Conservation (phyloP, 1,140 invertebrate genomes). For the Drosophila pseudoobscura region DNA sequence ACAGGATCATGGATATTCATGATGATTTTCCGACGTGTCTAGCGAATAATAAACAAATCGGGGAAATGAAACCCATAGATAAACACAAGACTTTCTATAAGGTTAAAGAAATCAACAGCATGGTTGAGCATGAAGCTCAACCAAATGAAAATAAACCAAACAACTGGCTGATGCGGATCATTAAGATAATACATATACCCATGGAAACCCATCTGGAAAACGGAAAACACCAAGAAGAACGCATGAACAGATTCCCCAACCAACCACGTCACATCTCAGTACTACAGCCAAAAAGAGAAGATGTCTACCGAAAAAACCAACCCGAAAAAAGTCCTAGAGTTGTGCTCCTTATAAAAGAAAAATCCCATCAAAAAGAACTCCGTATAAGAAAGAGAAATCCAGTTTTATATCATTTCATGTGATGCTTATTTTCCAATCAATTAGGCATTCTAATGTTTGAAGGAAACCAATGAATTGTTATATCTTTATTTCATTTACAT, state of each 20-base stretch:
- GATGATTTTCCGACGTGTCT: slow-evolving; percentile 23
- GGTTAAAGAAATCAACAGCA: neutral
- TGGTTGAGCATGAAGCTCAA: neutral
- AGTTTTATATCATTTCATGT: neutral
- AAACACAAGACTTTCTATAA: slow-evolving; percentile 32
- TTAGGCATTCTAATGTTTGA: neutral
- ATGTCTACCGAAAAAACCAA: neutral
- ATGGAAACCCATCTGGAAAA: neutral
- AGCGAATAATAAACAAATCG: slow-evolving; percentile 1
- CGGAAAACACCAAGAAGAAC: neutral
- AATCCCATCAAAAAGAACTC: neutral
- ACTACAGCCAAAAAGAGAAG: neutral
- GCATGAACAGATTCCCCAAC: neutral
- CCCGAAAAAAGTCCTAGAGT: slow-evolving; percentile 5
- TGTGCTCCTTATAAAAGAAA: slow-evolving; percentile 6
- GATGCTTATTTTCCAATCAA: neutral
- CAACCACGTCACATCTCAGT: neutral
- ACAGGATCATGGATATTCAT: slow-evolving; percentile 17
- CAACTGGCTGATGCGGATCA: slow-evolving; percentile 43
- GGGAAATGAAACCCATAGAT: neutral
- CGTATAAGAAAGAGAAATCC: slow-evolving; percentile 10
- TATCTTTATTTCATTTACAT: neutral
- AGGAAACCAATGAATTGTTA: too few species aligned
- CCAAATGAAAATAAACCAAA: slow-evolving; percentile 3
- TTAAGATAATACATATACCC: slow-evolving; percentile 25